Evolutionary conservation across 2,113 vertebrate species (phyloP).

Genomic region (Gyps fulvus): DNA sequence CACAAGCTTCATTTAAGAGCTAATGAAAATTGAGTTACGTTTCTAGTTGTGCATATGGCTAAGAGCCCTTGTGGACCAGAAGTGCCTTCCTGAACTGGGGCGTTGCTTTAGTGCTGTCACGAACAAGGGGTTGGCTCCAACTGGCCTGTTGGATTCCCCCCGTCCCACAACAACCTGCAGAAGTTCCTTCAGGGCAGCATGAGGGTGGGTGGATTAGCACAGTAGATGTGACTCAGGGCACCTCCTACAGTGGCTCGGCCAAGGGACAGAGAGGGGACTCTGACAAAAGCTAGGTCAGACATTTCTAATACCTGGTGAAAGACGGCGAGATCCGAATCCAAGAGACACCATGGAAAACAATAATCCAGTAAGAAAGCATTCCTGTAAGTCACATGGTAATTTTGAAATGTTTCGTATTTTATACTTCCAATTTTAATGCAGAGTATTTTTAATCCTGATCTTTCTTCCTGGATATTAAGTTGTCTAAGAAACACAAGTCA

Average conservation of each 20-base stretch:
- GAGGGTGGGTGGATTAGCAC: background rate
- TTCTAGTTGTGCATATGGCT: background rate
- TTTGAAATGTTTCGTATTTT: conserved; percentile 13
- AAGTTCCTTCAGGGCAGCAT: background rate
- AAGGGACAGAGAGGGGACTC: background rate
- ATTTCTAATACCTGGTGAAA: conserved; percentile 30
- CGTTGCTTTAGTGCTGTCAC: background rate
- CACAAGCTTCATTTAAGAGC: background rate
- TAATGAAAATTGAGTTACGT: background rate
- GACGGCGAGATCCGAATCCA: background rate
- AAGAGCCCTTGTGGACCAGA: background rate
- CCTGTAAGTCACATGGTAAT: background rate
- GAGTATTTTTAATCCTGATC: conserved; percentile 25
- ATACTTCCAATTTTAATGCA: conserved; percentile 25
- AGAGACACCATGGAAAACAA: background rate
- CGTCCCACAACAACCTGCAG: background rate
- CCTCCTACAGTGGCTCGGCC: background rate
- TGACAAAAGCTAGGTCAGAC: conserved; percentile 4
- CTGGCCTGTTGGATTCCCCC: background rate
- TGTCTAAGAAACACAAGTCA: conserved; percentile 53
- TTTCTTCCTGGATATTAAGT: conserved; percentile 36
- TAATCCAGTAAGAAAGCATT: conserved; percentile 33
- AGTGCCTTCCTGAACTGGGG: background rate
- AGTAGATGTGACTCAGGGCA: background rate
- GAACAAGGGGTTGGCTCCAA: background rate